phyloP scores from a whole-genome alignment of 53 echinoderm and acorn worm species.

The Holothuria scabra region DNA sequence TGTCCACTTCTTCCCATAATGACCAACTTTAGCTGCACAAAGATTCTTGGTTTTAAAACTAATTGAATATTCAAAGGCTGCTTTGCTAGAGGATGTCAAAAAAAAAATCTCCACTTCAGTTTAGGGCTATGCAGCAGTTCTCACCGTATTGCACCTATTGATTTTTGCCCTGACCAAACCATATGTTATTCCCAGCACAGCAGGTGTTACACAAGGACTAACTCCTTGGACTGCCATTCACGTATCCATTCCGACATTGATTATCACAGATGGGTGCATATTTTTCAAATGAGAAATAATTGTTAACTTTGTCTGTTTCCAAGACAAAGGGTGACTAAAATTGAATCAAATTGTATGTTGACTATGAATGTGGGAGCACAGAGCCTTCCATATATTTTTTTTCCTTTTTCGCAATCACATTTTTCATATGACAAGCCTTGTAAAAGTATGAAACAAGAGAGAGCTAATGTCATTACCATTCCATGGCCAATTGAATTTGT shows the following conservation, averaged over 20 bases:
- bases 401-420: background rate
- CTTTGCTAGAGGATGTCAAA: no score
- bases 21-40: no score
- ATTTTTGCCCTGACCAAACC: conserved; percentile 26
- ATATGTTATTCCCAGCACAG: conserved; percentile 28
- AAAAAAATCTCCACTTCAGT: no score
- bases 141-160: conserved; percentile 8
- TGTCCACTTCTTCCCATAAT: no score
- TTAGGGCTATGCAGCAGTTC: no score
- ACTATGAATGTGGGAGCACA: background rate
- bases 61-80: no score
- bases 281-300: conserved; percentile 36
- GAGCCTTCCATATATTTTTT: background rate
- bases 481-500: conserved; percentile 49
- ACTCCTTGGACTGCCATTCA: conserved; percentile 16
- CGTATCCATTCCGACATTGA: conserved; percentile 29
- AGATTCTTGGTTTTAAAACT: no score
- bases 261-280: conserved; percentile 42
- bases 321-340: conserved; percentile 3
- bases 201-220: conserved; percentile 44
- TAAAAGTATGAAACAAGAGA: conserved; percentile 12
- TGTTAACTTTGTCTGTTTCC: conserved; percentile 19
- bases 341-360: conserved; percentile 20
- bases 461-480: conserved; percentile 43
- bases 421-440: conserved; percentile 21